Conservation (phyloP, 2,113 vertebrate genomes). For the Falcunculus frontatus region DNA sequence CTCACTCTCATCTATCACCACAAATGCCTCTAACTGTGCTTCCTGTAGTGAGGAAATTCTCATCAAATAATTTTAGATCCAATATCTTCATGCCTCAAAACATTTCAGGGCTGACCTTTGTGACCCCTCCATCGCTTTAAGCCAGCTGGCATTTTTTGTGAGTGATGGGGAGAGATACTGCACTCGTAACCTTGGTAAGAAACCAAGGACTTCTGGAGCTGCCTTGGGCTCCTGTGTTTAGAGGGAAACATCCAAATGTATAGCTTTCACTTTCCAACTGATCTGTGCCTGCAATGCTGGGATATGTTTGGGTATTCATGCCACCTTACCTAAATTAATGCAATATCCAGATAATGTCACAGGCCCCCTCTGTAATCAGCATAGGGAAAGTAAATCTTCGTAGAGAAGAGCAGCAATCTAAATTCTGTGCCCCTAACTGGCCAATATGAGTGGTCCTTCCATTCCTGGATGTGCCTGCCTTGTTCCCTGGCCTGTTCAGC, state of each 20-base stretch:
- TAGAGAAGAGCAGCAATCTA: background rate
- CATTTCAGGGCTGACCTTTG: background rate
- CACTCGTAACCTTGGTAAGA: background rate
- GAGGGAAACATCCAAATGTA: background rate
- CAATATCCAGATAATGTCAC: background rate
- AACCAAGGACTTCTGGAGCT: background rate
- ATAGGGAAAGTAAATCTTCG: background rate
- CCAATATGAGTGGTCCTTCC: background rate
- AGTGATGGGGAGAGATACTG: background rate
- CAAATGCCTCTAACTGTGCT: background rate
- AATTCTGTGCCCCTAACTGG: background rate
- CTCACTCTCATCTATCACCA: slow-evolving; percentile 6
- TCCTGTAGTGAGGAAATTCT: slow-evolving; percentile 38
- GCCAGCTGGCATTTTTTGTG: background rate
- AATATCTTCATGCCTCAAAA: background rate
- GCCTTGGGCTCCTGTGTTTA: background rate
- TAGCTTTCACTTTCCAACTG: background rate
- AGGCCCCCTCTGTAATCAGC: background rate
- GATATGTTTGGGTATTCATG: background rate
- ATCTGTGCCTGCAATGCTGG: background rate
- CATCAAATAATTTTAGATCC: slow-evolving; percentile 20
- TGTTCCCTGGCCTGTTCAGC: background rate
- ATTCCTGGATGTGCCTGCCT: background rate
- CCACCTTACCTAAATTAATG: background rate
- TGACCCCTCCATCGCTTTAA: background rate